Base-by-base conservation (phyloP, 1,140 invertebrate genomes). In the Pogonus chalceus region DNA sequence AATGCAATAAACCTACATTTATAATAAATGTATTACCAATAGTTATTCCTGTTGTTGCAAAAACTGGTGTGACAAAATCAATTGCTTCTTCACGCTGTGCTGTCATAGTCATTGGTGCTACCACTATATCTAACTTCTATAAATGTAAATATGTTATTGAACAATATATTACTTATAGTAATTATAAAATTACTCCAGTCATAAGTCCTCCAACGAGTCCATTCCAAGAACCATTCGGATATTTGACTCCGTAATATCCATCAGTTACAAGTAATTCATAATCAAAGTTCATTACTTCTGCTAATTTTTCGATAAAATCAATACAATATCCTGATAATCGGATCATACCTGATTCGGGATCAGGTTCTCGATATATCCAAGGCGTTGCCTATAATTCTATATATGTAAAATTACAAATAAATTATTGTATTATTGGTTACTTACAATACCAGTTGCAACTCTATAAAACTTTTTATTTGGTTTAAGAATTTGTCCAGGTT, bases 1-100 rank as follows among this genome's bases (percentile, higher is more conserved):
- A n/a, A n/a, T n/a, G n/a, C n/a, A n/a, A n/a, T n/a, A n/a, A n/a
- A n/a, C n/a, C n/a, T n/a, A n/a, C n/a, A n/a, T n/a, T n/a, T n/a
- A n/a, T n/a, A n/a, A n/a, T n/a, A n/a, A n/a, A n/a, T n/a, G n/a
- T n/a, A n/a, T 73, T 74, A 88, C 87, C 82, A 53, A 91, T 92
- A 0, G 87, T 79, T 55, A 94, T 88, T 46, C 89, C 90, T 0
- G 88, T 86, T 68, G 92, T 87, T 63, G 93, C 91, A 63, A 89
- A 93, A 68, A 92, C 94, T 0, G 90, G 92, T 0, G 90, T 84
- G 2, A 92, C 83, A 65, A 93, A 96, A 69, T 96, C 92, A 4
- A 96, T 84, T 0, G 92, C 88, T 76, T 96, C 90, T 67, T 95
- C 92, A 50, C 90, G 78, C 61, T 93, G 89, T 4, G 91, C 91